Evolutionary conservation across 2,888 invertebrate genomes (phyloP).

Genomic region (Tipula helvola): DNA sequence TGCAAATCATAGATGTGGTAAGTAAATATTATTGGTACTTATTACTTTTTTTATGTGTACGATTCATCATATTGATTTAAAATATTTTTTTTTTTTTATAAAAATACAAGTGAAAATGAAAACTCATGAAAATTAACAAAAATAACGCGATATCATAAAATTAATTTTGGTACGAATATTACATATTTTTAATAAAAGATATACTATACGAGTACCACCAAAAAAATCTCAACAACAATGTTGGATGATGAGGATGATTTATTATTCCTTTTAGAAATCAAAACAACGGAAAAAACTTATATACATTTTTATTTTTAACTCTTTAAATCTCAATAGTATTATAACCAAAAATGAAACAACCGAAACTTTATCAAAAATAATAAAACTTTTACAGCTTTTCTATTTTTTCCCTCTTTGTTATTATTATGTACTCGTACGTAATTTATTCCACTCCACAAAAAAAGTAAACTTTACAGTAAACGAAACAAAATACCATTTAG

Average conservation of each 20-base stretch:
- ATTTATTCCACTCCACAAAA: background rate
- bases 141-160: background rate
- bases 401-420: background rate
- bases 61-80: background rate
- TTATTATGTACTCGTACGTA: background rate
- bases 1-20: slow-evolving; percentile 97
- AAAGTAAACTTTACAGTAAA: background rate
- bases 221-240: background rate
- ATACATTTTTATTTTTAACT: background rate
- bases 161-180: background rate
- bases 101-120: background rate
- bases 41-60: background rate
- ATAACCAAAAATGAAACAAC: background rate
- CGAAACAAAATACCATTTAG: background rate
- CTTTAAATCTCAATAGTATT: background rate
- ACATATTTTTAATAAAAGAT: background rate
- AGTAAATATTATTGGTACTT: slow-evolving; percentile 30
- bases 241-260: background rate
- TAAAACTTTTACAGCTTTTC: background rate
- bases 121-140: background rate
- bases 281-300: background rate
- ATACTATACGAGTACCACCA: background rate
- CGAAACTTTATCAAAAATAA: background rate
- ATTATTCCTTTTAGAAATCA: slow-evolving; percentile 4
- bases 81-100: background rate